phyloP scores from a whole-genome alignment of 2,888 invertebrate species.

The Xestoiulus laeticollis region DNA sequence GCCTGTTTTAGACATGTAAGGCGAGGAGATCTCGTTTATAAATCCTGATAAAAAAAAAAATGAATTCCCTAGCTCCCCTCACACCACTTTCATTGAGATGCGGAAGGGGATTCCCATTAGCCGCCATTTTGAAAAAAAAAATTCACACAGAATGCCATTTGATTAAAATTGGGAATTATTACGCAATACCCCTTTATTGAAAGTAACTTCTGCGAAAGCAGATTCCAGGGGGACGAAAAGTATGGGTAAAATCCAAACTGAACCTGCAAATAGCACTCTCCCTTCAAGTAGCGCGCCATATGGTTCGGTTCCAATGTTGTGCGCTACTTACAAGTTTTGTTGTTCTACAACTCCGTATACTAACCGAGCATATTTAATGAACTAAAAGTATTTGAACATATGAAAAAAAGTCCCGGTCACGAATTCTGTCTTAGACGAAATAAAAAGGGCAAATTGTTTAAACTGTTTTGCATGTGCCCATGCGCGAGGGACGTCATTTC shows the following conservation, averaged over 20 bases:
- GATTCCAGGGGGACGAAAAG: not conserved
- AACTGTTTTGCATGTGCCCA: too few relatives aligned
- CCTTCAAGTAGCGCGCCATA: too few relatives aligned
- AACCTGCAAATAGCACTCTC: too few relatives aligned
- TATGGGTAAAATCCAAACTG: not conserved
- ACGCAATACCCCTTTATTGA: not conserved
- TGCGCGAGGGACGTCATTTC: too few relatives aligned
- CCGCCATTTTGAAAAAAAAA: not conserved
- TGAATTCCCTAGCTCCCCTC: not conserved
- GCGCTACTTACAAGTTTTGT: too few relatives aligned
- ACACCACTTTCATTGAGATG: not conserved
- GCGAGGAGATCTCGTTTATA: not conserved
- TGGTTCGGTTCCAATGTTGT: too few relatives aligned
- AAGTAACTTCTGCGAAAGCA: not conserved
- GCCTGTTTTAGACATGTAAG: not conserved
- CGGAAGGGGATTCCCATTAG: not conserved
- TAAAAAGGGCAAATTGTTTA: too few relatives aligned
- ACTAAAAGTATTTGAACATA: too few relatives aligned
- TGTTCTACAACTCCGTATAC: too few relatives aligned
- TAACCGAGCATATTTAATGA: too few relatives aligned
- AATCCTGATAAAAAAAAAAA: not conserved
- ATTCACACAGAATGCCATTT: not conserved
- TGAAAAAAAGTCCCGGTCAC: too few relatives aligned
- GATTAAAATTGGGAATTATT: constrained; percentile 5
- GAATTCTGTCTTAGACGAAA: too few relatives aligned